Evolutionary conservation across 2,797 vertebrate species (phyloP).

Genomic region (Fratercula arctica): DNA sequence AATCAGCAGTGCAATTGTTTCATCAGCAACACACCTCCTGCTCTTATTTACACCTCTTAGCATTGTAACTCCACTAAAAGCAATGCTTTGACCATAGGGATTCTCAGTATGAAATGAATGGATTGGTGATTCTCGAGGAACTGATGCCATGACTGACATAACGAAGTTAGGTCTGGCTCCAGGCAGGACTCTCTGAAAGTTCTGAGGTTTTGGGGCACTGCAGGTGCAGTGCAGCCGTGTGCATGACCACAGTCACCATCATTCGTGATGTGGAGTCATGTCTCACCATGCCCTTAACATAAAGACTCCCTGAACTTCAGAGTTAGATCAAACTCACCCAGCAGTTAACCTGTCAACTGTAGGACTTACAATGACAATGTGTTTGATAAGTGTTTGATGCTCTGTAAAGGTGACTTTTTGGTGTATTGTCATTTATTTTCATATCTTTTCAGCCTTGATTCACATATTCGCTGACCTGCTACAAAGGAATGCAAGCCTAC

Average conservation of each 20-base stretch:
- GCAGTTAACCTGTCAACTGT: background rate
- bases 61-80: background rate
- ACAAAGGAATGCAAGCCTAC: background rate
- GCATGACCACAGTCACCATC: background rate
- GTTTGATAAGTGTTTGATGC: background rate
- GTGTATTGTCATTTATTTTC: background rate
- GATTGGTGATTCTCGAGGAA: background rate
- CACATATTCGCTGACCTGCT: background rate
- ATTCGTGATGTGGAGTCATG: fast-evolving
- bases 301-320: background rate
- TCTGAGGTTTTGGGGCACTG: background rate
- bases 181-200: background rate
- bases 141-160: background rate
- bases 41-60: background rate
- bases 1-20: background rate
- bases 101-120: background rate
- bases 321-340: background rate
- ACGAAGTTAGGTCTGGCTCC: background rate
- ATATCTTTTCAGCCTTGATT: background rate
- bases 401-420: background rate
- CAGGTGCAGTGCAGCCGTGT: background rate
- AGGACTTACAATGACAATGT: background rate
- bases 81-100: background rate
- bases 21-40: background rate
- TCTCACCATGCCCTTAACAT: background rate